phyloP scores from a whole-genome alignment of 30 jellyfish, hydroid and myxozoan species.

The Mastigias papua region DNA sequence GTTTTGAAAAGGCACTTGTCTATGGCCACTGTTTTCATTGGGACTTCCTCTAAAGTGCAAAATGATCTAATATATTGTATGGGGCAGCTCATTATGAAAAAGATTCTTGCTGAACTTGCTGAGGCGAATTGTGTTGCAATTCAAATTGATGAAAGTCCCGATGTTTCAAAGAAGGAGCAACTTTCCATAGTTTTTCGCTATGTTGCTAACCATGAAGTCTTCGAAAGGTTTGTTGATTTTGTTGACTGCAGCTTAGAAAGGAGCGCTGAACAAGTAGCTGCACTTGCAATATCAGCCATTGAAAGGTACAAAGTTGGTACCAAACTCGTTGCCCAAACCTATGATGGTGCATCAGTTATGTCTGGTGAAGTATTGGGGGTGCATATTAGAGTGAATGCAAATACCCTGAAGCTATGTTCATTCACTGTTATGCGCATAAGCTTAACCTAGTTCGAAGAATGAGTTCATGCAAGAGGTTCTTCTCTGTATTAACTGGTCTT shows the following conservation, averaged over 20 bases:
- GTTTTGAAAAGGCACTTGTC: constrained; percentile 36
- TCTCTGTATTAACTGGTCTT: constrained; percentile 13
- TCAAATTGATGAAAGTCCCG: constrained; percentile 64
- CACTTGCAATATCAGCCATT: not conserved
- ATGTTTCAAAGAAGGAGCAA: constrained; percentile 46
- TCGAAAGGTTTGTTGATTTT: constrained; percentile 22
- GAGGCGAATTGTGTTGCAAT: constrained; percentile 52
- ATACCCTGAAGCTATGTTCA: constrained; percentile 21
- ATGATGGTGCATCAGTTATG: constrained; percentile 45
- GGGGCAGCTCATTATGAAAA: constrained; percentile 4
- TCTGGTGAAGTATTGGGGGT: constrained; percentile 37
- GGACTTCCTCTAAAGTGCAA: constrained; percentile 47
- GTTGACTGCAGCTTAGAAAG: constrained; percentile 29
- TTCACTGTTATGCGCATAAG: constrained; percentile 59
- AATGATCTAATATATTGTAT: constrained; percentile 12
- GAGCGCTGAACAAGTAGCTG: constrained; percentile 16
- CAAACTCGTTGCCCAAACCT: constrained; percentile 65
- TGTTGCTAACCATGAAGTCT: constrained; percentile 12
- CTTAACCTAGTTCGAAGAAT: constrained; percentile 44
- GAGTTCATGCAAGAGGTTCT: constrained; percentile 21
- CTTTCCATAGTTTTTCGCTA: constrained; percentile 39
- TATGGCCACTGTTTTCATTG: constrained; percentile 44
- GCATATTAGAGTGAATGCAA: constrained; percentile 17
- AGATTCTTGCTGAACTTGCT: constrained; percentile 47
- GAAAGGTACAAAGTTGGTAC: constrained; percentile 18